Percentiles rank a stretch among this genome's conserved stretches.
Conservation (phyloP, 1,140 invertebrate genomes). For the Hypothenemus hampei region DNA sequence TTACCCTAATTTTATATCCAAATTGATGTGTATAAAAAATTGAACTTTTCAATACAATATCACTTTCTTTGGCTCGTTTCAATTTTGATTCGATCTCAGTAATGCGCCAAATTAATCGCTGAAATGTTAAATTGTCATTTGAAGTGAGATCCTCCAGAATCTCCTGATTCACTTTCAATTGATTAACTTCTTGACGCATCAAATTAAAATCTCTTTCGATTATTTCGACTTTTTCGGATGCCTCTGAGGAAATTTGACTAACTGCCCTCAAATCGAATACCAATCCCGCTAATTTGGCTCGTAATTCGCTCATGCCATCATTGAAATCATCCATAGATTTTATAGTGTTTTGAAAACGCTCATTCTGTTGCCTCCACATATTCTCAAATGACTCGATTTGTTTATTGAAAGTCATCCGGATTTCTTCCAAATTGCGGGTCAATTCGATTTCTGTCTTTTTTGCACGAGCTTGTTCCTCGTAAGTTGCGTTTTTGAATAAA, state of each 20-base stretch:
- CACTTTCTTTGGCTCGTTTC: conserved; percentile 59
- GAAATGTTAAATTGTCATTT: conserved; percentile 42
- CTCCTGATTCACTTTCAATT: conserved; percentile 36
- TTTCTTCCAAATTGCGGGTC: conserved; percentile 57
- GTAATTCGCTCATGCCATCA: conserved; percentile 38
- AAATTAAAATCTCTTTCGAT: conserved; percentile 31
- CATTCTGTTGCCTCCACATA: conserved; percentile 44
- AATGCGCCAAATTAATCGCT: conserved; percentile 62
- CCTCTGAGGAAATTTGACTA: conserved; percentile 38
- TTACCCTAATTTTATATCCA: conserved; percentile 65
- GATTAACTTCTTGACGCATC: conserved; percentile 32
- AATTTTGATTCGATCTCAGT: conserved; percentile 59
- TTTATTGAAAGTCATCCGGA: conserved; percentile 51
- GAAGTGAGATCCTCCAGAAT: conserved; percentile 29
- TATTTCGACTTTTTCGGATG: conserved; percentile 36
- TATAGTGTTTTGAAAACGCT: conserved; percentile 41
- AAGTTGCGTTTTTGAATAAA: conserved; percentile 52
- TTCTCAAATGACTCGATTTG: conserved; percentile 41
- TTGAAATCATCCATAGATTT: conserved; percentile 44
- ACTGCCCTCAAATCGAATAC: conserved; percentile 37
- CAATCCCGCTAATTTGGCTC: conserved; percentile 18
- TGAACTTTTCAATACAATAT: conserved; percentile 56
- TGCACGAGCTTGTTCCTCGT: conserved; percentile 51
- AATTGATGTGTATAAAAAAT: conserved; percentile 62
- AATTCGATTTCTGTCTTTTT: conserved; percentile 54